Evolutionary conservation across 2,113 vertebrate genomes (phyloP).

Genomic region (Coptodon bakossiorum): DNA sequence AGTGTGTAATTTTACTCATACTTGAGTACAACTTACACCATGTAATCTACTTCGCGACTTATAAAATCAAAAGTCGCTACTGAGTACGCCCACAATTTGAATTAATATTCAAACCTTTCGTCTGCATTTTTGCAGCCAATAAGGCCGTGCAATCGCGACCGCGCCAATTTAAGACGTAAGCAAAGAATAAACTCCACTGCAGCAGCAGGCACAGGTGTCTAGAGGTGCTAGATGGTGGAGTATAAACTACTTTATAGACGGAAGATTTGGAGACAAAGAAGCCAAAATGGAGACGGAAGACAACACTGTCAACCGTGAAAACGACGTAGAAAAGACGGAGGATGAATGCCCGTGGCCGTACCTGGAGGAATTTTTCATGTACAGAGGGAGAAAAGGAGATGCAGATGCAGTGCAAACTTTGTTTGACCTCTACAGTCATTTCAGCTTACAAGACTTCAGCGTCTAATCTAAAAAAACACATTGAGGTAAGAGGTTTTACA

Average conservation of each 20-base stretch:
- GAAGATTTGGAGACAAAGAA: not conserved
- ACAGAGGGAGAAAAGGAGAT: not conserved
- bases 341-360: too few species aligned
- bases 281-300: not conserved
- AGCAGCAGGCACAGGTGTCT: too few species aligned
- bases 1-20: not conserved
- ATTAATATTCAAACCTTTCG: not conserved
- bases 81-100: not conserved
- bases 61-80: not conserved
- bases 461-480: not conserved
- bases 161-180: too few species aligned
- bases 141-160: not conserved
- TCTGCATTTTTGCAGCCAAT: not conserved
- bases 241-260: not conserved
- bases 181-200: too few species aligned
- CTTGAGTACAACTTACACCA: not conserved
- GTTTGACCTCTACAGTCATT: not conserved
- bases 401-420: not conserved
- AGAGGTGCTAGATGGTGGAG: too few species aligned
- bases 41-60: not conserved
- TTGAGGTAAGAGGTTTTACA: not conserved
- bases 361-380: too few species aligned
- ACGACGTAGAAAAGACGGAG: too few species aligned
- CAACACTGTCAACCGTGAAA: not conserved
- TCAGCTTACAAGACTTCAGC: not conserved